Evolutionary conservation across 2,888 invertebrate genomes (phyloP), one percentile per base, ranked within the genome.

Genomic region (Phlogophora meticulosa): DNA sequence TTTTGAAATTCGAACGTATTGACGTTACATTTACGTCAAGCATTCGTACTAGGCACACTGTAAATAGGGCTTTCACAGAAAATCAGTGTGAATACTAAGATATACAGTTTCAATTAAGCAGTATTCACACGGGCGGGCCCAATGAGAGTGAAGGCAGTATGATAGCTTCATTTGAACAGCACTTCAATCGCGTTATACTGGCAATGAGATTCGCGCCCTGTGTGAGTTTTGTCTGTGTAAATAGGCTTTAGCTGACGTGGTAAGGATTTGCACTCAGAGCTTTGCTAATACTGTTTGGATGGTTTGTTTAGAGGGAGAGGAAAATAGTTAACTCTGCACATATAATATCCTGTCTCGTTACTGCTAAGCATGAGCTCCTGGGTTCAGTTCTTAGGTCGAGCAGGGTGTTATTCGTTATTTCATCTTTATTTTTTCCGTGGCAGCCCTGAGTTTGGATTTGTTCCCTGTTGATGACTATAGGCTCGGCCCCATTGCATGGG

Each of bases 51-150:
- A n/a, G n/a, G n/a, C n/a, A n/a, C n/a, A n/a, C n/a, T n/a, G n/a
- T n/a, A n/a, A n/a, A n/a, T n/a, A n/a, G n/a, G n/a, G 15, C 46
- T 48, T 42, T 45, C 13, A 48, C 22, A 11, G 10, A 17, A 36
- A 36, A 36, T 45, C 45, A 34, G 9, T 11, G 7, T 20, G 13
- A 17, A 36, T 15, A 22, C 22, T 36, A 34, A 43, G 42, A 55
- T 55, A 51, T 24, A 38, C 28, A 22, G 53, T 57, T 73, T 38
- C 60, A 76, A 75, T 75, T 60, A 75, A 62, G 36, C 45, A 45
- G 3, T 70, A 49, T 71, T 76, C 58, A 56, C 49, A 63, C 24
- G 57, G 57, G 36, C 40, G 28, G 2, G 2, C 43, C 24, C 20
- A 36, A 76, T 43, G 45, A 55, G 65, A 55, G 49, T 45, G 64